A percentile compares a stretch with the other conserved stretches of the same genome.
Evolutionary conservation across 2,888 invertebrate genomes (phyloP).

Genomic region (Xestoiulus laeticollis): DNA sequence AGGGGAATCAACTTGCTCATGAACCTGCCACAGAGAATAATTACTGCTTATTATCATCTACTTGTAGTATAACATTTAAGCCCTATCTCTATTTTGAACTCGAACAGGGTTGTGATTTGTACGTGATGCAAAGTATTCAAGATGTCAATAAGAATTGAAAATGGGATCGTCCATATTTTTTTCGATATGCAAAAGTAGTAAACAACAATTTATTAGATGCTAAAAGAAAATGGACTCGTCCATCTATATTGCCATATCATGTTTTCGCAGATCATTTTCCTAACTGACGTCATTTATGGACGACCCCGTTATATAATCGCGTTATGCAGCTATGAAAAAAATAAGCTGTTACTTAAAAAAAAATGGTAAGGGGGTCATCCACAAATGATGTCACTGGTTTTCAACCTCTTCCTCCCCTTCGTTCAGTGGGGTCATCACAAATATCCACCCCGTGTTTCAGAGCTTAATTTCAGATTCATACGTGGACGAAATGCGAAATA

Average conservation of each 20-base stretch:
- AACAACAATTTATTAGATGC: too few relatives aligned
- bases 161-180: too few relatives aligned
- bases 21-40: background rate
- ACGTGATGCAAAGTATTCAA: too few relatives aligned
- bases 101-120: background rate
- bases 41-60: background rate
- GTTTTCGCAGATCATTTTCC: background rate
- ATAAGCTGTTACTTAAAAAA: too few relatives aligned
- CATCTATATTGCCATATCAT: background rate
- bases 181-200: too few relatives aligned
- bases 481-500: background rate
- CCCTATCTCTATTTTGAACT: background rate
- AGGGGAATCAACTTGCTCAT: background rate
- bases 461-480: background rate
- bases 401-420: background rate
- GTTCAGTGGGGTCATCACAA: background rate
- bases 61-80: background rate
- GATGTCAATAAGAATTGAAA: too few relatives aligned
- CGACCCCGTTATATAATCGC: background rate
- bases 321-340: too few relatives aligned
- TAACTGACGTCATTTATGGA: background rate
- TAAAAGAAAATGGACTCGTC: background rate
- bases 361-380: background rate
- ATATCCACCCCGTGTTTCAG: background rate
- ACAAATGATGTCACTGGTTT: background rate